A percentile compares a stretch with the other conserved stretches of the same genome.
Conservation (phyloP, 2,888 invertebrate species). For the Parnassius glacialis region DNA sequence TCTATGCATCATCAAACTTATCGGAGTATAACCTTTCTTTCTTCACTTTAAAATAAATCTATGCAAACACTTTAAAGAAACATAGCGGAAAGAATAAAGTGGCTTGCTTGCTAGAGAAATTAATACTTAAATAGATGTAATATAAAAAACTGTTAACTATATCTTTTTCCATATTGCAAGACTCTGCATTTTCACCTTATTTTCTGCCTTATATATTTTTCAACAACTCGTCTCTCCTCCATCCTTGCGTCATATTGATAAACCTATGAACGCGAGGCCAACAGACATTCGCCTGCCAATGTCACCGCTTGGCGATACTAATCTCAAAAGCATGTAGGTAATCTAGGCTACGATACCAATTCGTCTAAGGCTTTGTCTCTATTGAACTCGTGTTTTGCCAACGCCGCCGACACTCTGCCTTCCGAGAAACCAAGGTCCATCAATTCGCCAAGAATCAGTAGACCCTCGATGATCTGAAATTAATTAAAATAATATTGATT, state of each 20-base stretch:
- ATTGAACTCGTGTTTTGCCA: conserved; percentile 89
- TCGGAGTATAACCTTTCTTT: too few relatives aligned
- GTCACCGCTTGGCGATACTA: neutral
- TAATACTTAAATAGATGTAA: neutral
- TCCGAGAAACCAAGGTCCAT: conserved; percentile 92
- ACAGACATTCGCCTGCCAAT: neutral
- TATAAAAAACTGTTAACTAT: neutral
- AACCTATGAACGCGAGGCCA: neutral
- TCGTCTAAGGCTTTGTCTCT: conserved; percentile 92
- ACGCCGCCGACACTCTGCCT: conserved; percentile 85
- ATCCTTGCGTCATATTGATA: neutral
- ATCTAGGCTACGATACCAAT: conserved; percentile 81
- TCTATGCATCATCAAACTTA: too few relatives aligned
- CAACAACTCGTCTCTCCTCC: neutral
- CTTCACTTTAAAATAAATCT: neutral
- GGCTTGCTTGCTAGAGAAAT: neutral
- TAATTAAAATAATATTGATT: neutral
- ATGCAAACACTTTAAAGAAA: neutral
- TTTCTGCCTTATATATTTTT: neutral
- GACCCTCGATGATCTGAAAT: conserved; percentile 89
- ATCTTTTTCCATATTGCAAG: neutral
- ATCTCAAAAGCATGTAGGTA: neutral
- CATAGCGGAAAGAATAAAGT: neutral
- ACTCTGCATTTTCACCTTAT: neutral
- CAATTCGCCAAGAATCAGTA: conserved; percentile 88